A percentile compares a stretch with the other conserved stretches of the same genome.
These are phyloP conservation scores for Parambassis ranga DNA, from an alignment of 2,797 vertebrate genomes.

Conservation along the genomic window DNA sequence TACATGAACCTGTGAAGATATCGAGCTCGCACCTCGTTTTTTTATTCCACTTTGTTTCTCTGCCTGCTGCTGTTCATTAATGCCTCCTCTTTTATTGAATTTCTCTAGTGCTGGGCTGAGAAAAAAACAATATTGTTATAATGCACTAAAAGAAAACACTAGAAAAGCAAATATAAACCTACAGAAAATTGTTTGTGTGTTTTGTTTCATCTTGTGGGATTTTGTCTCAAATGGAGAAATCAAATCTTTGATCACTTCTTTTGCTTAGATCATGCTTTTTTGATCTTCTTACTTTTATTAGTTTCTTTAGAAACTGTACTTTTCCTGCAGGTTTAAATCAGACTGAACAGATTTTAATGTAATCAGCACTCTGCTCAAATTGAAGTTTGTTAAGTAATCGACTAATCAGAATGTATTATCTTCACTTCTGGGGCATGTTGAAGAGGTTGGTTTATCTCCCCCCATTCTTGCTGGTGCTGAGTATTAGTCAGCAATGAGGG, in stretches of 20 bases:
- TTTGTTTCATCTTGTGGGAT: background rate
- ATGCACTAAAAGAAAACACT: slow-evolving; percentile 14
- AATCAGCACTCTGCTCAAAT: background rate
- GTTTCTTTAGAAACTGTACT: background rate
- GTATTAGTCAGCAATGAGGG: background rate
- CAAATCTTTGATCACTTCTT: slow-evolving; percentile 5
- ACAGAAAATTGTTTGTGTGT: too few species aligned
- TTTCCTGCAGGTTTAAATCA: too few species aligned
- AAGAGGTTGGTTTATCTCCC: background rate
- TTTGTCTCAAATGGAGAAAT: slow-evolving; percentile 20
- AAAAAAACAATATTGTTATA: slow-evolving; percentile 12
- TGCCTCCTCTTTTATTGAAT: slow-evolving; percentile 16
- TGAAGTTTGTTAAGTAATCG: too few species aligned
- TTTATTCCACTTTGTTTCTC: slow-evolving; percentile 6
- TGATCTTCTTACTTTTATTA: background rate
- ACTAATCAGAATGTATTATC: background rate
- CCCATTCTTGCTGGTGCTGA: background rate
- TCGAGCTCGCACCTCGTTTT: background rate
- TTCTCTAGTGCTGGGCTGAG: background rate
- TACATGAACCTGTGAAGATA: slow-evolving; percentile 44
- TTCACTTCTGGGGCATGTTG: background rate
- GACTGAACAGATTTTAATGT: too few species aligned
- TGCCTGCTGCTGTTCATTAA: slow-evolving; percentile 5
- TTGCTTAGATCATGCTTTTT: slow-evolving; percentile 20
- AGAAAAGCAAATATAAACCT: slow-evolving; percentile 24